A percentile compares a stretch with the other conserved stretches of the same genome.
Conservation (phyloP, 2,797 vertebrate genomes). For the Aplochiton taeniatus region DNA sequence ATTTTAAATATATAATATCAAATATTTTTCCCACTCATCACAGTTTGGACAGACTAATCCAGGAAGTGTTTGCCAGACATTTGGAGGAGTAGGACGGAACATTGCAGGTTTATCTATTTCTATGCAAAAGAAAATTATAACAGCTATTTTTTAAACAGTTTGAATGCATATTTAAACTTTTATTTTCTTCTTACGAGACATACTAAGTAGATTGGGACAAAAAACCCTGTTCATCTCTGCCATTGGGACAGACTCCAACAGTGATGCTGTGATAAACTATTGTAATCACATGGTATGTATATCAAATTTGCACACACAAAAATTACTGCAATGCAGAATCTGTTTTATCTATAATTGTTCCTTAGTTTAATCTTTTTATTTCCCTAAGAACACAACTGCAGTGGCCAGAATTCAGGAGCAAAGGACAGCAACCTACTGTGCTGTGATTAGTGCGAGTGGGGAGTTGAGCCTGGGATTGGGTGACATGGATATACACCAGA, state of each 20-base stretch:
- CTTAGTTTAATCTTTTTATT: neutral
- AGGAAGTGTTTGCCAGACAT: conserved; percentile 83
- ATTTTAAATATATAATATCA: no score
- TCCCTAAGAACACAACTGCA: conserved; percentile 78
- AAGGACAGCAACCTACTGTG: conserved; percentile 88
- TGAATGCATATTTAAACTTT: neutral
- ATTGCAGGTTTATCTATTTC: conserved; percentile 77
- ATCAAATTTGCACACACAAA: neutral
- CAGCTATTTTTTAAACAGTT: neutral
- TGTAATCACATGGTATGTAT: conserved; percentile 86
- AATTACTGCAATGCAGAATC: neutral
- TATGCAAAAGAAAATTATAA: neutral
- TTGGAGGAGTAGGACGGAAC: conserved; percentile 90
- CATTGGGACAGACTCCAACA: conserved; percentile 80
- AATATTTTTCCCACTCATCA: conserved; percentile 10
- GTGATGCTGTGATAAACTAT: conserved; percentile 76
- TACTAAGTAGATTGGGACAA: conserved; percentile 81
- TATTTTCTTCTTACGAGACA: conserved; percentile 69
- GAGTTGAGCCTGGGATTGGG: conserved; percentile 85
- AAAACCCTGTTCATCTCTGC: conserved; percentile 84
- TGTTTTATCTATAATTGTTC: neutral
- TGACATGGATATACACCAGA: conserved; percentile 89
- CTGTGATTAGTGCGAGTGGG: conserved; percentile 77
- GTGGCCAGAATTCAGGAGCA: conserved; percentile 74
- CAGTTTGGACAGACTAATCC: conserved; percentile 87